Base-by-base conservation (phyloP, 2,888 invertebrate species). In the Amaurobius ferox region DNA sequence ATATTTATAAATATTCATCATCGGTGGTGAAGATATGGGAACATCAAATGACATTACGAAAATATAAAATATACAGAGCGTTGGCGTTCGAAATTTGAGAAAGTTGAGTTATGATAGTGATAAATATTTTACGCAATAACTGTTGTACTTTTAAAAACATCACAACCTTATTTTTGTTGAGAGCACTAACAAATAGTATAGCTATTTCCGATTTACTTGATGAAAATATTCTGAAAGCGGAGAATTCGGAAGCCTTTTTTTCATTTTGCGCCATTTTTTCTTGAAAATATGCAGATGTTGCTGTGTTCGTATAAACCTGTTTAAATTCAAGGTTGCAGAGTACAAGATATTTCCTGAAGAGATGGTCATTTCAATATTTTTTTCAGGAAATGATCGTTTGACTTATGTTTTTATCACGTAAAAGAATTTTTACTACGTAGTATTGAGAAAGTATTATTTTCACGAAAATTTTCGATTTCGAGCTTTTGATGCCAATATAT, bases 1-100 rank as follows among this genome's bases (percentile, higher is more conserved):
- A 77, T 78, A 76, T 85, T 78, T 55, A 85, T 85, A 85, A 85
- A 85, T 85, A 85, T 85, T 85, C 83, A 85, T 85, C 64, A 76
- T 29, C 32, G 70, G 44, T 39, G 48, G 9, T 28, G 80, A 44
- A 68, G 68, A 66, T 74, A 40, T 35, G 81, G 1, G 35, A n/a
- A 64, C 66, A 28, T n/a, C 71, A 35, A 74, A 39, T 40, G 62
- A 68, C 74, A 44, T 66, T 39, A 55, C 61, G 64, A 77, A 72
- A 78, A 39, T 72, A 72, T 85, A 85, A 85, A 83, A 85, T 85
- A 77, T 72, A 77, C 48, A 71, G 64, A 32, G 16, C 68, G 28
- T 23, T 16, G 35, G 16, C 19, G 30, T 55, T 66, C 79, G 73
- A 44, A 62, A 28, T 71, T 76, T 48, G 30, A 44, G 39, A 30